Evolutionary conservation across 2,113 vertebrate species (phyloP), one percentile per base, ranked within the genome.

Genomic region (Silurus glanis): DNA sequence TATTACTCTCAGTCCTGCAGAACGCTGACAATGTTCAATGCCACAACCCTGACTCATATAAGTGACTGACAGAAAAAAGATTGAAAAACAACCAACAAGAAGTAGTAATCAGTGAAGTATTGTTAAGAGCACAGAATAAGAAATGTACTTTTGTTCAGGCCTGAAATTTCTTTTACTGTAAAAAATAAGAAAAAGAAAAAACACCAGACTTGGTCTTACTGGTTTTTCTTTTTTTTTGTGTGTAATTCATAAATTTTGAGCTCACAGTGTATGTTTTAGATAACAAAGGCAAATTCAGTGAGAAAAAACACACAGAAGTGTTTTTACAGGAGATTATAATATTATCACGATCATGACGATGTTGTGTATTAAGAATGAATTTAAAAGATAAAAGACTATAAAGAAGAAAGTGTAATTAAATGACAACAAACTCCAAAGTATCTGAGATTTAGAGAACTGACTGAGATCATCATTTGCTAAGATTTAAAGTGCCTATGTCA

Each of bases 251-350:
- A 10, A 21, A 81, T 61, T 58, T 80, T 10, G 61, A 13, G 56
- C 19, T 62, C 58, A 83, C 17, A 17, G 59, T 82, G 80, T 69
- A 37, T 83, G 21, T 83, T 53, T 51, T 55, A 53, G 16, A 83
- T 75, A 55, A 69, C 55, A 19, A 59, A 83, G 23, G 45, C 13
- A 58, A 2, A 59, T 59, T 21, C 1, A 0, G 67, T 59, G 9
- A 6, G 55, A 53, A 28, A 69, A 13, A 45, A 62, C 28, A 69
- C 62, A 67, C 16, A 5, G 37, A 45, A 1, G 23, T 9, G 61
- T 8, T 13, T 82, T 82, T 7, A 83, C 25, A 55, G 47, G 71
- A 10, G 72, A 75, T 75, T 47, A 49, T 12, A 10, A 45, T 55
- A 82, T 9, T 72, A 4, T 21, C 37, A 47, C 45, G n/a, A 6